Conservation (phyloP, 2,113 vertebrate genomes). For the Jacana jacana region DNA sequence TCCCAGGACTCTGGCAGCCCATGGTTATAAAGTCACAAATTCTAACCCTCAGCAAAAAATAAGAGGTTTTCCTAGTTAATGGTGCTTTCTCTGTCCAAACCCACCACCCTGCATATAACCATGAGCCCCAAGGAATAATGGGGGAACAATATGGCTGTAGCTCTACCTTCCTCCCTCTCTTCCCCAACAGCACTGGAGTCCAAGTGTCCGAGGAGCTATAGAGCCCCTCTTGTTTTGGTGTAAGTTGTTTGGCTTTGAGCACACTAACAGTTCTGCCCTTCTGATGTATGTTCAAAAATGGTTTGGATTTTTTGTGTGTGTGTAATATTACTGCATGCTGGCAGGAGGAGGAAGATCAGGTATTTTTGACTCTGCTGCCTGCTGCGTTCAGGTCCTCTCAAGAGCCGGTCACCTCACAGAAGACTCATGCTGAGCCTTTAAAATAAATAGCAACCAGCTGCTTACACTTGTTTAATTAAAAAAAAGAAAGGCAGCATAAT, state of each 20-base stretch:
- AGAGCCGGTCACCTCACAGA: neutral
- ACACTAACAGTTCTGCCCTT: neutral
- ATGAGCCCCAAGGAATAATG: neutral
- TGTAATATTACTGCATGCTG: neutral
- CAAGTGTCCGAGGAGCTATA: neutral
- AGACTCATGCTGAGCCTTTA: neutral
- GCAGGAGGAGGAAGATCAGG: neutral
- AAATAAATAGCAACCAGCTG: neutral
- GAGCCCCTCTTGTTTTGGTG: neutral
- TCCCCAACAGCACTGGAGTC: neutral
- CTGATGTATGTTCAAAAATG: neutral
- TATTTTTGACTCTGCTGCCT: neutral
- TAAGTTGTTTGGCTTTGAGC: neutral
- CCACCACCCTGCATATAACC: neutral
- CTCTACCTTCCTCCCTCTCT: neutral
- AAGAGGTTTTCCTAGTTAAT: neutral
- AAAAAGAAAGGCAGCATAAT: neutral
- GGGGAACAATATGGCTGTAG: neutral
- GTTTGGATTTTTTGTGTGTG: too few relatives aligned
- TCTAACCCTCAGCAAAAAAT: neutral
- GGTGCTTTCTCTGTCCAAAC: neutral
- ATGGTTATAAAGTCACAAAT: neutral
- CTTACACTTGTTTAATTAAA: neutral
- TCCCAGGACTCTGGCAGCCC: rapidly evolving
- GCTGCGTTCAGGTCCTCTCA: neutral